phyloP scores from a whole-genome alignment of 2,888 invertebrate species.

The Sphecodes monilicornis region DNA sequence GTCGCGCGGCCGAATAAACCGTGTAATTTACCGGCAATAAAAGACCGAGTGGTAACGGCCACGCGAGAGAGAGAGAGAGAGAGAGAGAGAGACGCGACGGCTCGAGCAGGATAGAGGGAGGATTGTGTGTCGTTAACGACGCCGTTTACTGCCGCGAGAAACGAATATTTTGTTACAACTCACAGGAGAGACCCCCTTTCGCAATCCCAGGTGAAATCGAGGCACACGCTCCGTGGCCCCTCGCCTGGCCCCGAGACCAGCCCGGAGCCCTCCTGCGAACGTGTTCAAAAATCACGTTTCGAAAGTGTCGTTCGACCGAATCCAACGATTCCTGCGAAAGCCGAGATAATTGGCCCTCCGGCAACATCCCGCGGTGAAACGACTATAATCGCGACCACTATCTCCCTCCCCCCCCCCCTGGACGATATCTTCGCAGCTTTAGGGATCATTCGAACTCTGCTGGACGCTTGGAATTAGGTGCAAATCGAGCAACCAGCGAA shows the following conservation, averaged over 20 bases:
- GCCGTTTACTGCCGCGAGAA: constrained; percentile 81
- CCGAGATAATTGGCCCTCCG: not conserved
- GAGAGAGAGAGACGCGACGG: constrained; percentile 55
- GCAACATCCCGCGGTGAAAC: not conserved
- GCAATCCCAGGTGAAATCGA: not conserved
- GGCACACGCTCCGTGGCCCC: not conserved
- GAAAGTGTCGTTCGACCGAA: not conserved
- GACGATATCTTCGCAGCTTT: not conserved
- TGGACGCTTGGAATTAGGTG: not conserved
- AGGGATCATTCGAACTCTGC: not conserved
- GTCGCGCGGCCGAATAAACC: constrained; percentile 80
- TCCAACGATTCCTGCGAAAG: not conserved
- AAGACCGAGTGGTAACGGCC: constrained; percentile 75
- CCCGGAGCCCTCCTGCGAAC: not conserved
- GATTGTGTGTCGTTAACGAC: constrained; percentile 81
- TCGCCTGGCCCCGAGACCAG: not conserved
- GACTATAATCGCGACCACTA: not conserved
- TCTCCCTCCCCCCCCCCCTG: not conserved
- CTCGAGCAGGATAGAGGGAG: constrained; percentile 48
- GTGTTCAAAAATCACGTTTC: not conserved
- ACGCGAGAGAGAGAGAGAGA: constrained; percentile 55
- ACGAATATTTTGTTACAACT: constrained; percentile 82
- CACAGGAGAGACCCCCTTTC: not conserved
- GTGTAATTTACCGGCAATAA: constrained; percentile 83
- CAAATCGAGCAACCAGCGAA: not conserved